Base-by-base conservation (phyloP, 2,113 vertebrate species). In the Apeltes quadracus region DNA sequence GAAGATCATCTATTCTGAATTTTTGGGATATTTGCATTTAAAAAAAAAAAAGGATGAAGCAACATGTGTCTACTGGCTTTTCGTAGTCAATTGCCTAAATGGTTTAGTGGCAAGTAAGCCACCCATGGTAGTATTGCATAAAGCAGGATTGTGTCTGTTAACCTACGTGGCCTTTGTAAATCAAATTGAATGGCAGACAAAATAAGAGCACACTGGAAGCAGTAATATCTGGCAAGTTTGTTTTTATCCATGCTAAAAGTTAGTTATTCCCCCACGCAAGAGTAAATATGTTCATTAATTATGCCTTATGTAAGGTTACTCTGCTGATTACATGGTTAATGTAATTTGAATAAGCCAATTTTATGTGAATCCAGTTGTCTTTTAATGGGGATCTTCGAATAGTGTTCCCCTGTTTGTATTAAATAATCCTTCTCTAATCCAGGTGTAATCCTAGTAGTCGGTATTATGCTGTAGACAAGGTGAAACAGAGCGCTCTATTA, bases 401-500 rank as follows among this genome's bases (percentile, higher is more conserved):
- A 0, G 25, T 63, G 22, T 86, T 82, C 57, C 59, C 0, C 25
- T 75, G 63, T 75, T 90, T 79, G 82, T 75, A 89, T 71, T 90
- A 88, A 92, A 87, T 76, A 86, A 84, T 81, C 82, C 77, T 73
- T 77, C 61, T 80, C 29, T 82, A 84, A 89, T 77, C 82, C 78
- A 13, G 0, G 46, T 75, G 76, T 91, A 86, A 90, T 90, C 85
- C 83, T 75, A 20, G 44, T 78, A 79, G 72, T 70, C 67, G 6
- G 77, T 83, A 58, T 87, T 81, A 83, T 67, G 79, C 75, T 48
- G 34, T n/a, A 76, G 86, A 86, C 88, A 82, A 82, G 87, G 83
- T 85, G 62, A 90, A 78, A 79, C 78, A 67, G 79, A 68, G 72
- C 72, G 84, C 53, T 84, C 89, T 93, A 92, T 92, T 89, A 89